These are phyloP conservation scores for Orientallactaga sibirica DNA, from an alignment of 2,797 vertebrate genomes.

Conservation along the genomic window DNA sequence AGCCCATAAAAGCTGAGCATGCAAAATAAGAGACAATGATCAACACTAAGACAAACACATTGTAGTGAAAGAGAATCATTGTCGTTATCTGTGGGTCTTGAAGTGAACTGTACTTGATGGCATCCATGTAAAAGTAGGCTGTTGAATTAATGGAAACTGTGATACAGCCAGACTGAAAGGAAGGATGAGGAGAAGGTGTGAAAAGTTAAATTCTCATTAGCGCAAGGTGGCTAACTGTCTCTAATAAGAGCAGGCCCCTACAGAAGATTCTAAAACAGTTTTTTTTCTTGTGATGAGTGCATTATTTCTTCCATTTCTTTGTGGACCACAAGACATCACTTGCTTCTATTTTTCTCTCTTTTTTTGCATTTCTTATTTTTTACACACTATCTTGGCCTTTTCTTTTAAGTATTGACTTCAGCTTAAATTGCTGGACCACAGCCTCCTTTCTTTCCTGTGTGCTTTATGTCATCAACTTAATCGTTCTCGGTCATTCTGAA, in stretches of 20 bases:
- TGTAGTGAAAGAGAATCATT: too few relatives aligned
- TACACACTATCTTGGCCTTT: neutral
- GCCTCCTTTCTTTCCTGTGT: neutral
- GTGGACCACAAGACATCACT: neutral
- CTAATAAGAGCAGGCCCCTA: neutral
- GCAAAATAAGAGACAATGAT: neutral
- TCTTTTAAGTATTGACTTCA: too few relatives aligned
- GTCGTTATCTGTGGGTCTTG: neutral
- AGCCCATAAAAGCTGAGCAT: neutral
- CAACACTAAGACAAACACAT: neutral
- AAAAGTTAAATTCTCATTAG: neutral
- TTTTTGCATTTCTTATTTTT: too few relatives aligned
- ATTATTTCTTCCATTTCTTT: neutral
- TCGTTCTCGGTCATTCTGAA: neutral
- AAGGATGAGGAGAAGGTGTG: fast-evolving
- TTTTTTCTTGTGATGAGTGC: neutral
- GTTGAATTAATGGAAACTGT: neutral
- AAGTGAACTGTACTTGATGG: neutral
- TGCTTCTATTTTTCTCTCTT: neutral
- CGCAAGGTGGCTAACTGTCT: fast-evolving
- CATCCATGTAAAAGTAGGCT: neutral
- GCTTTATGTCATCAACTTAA: neutral
- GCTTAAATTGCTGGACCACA: too few relatives aligned
- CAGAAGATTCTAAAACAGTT: neutral
- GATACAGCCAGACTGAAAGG: neutral